These are phyloP conservation scores for Lacerta viridis DNA, from an alignment of 2,797 vertebrate species.

Conservation along the genomic window DNA sequence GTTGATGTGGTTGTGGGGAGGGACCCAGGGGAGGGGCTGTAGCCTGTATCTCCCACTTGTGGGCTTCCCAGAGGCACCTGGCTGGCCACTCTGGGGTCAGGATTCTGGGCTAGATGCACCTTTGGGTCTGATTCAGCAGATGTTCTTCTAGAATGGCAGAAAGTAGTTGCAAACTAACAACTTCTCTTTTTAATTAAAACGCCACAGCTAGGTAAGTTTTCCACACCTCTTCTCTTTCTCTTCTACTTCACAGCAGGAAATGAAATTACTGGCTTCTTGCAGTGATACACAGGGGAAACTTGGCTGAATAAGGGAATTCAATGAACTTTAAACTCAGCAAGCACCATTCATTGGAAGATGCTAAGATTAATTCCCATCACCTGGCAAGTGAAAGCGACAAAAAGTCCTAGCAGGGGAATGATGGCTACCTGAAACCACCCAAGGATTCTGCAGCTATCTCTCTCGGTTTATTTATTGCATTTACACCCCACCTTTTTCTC, in stretches of 20 bases:
- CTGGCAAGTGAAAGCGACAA: neutral
- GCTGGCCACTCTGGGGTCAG: neutral
- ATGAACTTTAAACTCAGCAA: neutral
- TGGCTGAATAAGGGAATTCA: neutral
- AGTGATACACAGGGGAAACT: neutral
- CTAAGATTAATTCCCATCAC: neutral
- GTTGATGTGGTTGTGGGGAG: neutral
- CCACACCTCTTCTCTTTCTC: neutral
- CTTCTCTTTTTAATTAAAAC: neutral
- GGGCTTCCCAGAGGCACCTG: neutral
- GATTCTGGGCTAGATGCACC: neutral
- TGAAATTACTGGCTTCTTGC: neutral
- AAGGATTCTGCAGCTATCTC: neutral
- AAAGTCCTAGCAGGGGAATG: neutral
- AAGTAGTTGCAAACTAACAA: neutral
- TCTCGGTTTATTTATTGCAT: neutral
- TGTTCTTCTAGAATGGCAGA: neutral
- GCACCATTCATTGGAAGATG: neutral
- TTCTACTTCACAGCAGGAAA: neutral
- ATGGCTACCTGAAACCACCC: neutral
- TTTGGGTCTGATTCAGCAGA: neutral
- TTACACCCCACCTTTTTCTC: no score
- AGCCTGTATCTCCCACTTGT: neutral
- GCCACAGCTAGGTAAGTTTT: neutral
- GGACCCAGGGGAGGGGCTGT: neutral